Percentiles rank a stretch among this genome's conserved stretches.
phyloP scores from a whole-genome alignment of 2,797 vertebrate genomes.

The Pampus argenteus region DNA sequence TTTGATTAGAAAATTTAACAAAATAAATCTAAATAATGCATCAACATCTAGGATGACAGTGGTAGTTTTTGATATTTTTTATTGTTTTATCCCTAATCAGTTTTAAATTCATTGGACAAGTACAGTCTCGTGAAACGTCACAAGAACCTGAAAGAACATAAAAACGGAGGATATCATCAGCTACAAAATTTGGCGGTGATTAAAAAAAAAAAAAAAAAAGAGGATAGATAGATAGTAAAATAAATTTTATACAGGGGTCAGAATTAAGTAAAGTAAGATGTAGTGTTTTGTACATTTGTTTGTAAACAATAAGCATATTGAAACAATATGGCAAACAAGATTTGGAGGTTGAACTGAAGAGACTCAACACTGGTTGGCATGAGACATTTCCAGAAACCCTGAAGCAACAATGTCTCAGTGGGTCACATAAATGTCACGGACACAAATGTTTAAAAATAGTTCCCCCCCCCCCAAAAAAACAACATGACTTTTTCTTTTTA shows the following conservation, averaged over 20 bases:
- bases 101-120: slow-evolving; percentile 84
- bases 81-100: slow-evolving; percentile 81
- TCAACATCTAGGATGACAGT: slow-evolving; percentile 24
- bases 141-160: slow-evolving; percentile 79
- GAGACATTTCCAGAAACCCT: slow-evolving; percentile 66
- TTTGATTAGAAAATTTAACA: slow-evolving; percentile 6
- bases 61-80: slow-evolving; percentile 68
- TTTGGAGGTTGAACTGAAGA: slow-evolving; percentile 52
- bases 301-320: slow-evolving; percentile 83
- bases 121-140: slow-evolving; percentile 79
- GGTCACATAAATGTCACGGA: slow-evolving; percentile 59
- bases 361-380: slow-evolving; percentile 75
- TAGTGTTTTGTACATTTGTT: slow-evolving; percentile 84
- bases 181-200: slow-evolving; percentile 80
- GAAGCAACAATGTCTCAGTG: slow-evolving; percentile 27
- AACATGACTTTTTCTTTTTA: slow-evolving; percentile 60
- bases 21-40: neutral
- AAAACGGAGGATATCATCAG: slow-evolving; percentile 70
- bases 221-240: slow-evolving; percentile 57
- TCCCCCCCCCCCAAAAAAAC: slow-evolving; percentile 65
- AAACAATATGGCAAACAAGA: slow-evolving; percentile 64
- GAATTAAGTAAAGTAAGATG: slow-evolving; percentile 62
- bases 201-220: slow-evolving; percentile 37
- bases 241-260: slow-evolving; percentile 63
- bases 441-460: slow-evolving; percentile 67